Percentiles rank a stretch among this genome's conserved stretches.
These are phyloP conservation scores for Piscicola geometra DNA, from an alignment of 2,888 invertebrate genomes.

Conservation along the genomic window DNA sequence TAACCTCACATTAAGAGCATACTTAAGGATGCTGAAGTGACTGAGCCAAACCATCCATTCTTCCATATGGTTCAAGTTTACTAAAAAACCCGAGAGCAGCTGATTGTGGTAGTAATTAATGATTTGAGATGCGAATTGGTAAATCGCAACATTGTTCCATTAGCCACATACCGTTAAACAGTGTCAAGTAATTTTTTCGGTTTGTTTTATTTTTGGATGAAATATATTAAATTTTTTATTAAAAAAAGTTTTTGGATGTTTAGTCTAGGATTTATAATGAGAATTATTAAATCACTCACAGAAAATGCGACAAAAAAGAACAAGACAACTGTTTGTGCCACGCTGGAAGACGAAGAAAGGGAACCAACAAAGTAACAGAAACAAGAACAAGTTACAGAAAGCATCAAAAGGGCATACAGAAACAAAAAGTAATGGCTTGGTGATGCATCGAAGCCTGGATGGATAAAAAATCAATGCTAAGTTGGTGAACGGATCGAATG, in stretches of 20 bases:
- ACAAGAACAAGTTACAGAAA: not conserved
- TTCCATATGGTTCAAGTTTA: not conserved
- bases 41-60: not conserved
- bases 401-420: not conserved
- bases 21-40: constrained; percentile 14
- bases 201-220: too few relatives aligned
- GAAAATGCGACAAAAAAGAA: not conserved
- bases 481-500: too few relatives aligned
- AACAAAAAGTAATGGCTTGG: not conserved
- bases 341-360: not conserved
- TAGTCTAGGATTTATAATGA: too few relatives aligned
- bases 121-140: too few relatives aligned
- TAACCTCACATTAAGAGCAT: not conserved
- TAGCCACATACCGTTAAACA: too few relatives aligned
- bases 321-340: not conserved
- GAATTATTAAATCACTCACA: too few relatives aligned
- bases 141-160: too few relatives aligned
- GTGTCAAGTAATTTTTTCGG: too few relatives aligned
- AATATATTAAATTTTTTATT: too few relatives aligned
- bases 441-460: not conserved
- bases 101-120: too few relatives aligned
- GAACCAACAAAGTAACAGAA: constrained; percentile 1
- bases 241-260: too few relatives aligned
- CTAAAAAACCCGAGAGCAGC: not conserved
- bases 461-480: too few relatives aligned